A percentile compares a stretch with the other conserved stretches of the same genome.
Conservation (phyloP, 2,113 vertebrate genomes). For the Pterocles gutturalis region DNA sequence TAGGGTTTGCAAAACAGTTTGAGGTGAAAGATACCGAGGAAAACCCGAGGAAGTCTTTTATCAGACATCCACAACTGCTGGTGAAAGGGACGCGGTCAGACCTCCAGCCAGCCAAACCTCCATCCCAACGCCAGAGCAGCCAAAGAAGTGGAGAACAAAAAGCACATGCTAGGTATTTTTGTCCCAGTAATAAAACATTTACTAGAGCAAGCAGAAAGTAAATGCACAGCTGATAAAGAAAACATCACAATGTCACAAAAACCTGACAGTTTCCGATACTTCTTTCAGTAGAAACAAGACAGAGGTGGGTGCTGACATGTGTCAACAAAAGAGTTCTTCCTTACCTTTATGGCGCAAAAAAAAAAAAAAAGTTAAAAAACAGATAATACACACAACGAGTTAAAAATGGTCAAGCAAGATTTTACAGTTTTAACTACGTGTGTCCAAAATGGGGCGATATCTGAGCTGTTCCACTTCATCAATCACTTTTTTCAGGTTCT, state of each 20-base stretch:
- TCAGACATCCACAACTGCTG: neutral
- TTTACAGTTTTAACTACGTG: conserved; percentile 33
- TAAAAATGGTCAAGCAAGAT: conserved; percentile 41
- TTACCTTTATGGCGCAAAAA: conserved; percentile 54
- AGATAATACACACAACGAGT: neutral
- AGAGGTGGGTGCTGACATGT: conserved; percentile 65
- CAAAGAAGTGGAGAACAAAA: neutral
- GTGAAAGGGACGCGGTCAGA: neutral
- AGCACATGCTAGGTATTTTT: conserved; percentile 7
- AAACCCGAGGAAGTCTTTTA: neutral
- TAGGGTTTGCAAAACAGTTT: neutral
- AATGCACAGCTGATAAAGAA: conserved; percentile 82
- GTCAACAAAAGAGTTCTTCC: conserved; percentile 69
- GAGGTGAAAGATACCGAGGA: neutral
- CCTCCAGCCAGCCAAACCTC: neutral
- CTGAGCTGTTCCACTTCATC: conserved; percentile 1
- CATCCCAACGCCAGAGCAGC: neutral
- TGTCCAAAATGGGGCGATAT: neutral
- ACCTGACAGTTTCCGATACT: conserved; percentile 71
- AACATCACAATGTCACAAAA: conserved; percentile 82
- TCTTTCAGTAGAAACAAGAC: conserved; percentile 75
- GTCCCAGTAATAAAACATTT: conserved; percentile 84
- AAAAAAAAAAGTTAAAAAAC: conserved; percentile 38
- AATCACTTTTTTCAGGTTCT: neutral
- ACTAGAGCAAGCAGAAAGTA: conserved; percentile 84